phyloP scores from a whole-genome alignment of 2,888 invertebrate genomes.

The Megamerina dolium region DNA sequence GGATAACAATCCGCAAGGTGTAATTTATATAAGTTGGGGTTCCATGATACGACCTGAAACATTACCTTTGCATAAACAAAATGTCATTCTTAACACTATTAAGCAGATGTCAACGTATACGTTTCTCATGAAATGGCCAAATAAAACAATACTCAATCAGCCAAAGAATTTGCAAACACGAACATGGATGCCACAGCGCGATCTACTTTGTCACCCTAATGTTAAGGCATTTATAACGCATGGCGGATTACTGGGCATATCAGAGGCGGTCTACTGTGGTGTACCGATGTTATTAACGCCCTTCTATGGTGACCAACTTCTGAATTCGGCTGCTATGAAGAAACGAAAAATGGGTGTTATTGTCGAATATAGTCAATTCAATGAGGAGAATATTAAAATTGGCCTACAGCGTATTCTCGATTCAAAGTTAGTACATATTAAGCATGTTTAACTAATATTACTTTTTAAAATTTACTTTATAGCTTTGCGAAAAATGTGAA shows the following conservation, averaged over 20 bases:
- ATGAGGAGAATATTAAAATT: constrained; percentile 48
- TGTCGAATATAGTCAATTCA: constrained; percentile 50
- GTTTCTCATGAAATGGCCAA: constrained; percentile 65
- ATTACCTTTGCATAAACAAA: constrained; percentile 53
- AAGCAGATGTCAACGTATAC: constrained; percentile 50
- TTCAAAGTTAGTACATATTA: constrained; percentile 18
- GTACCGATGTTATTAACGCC: constrained; percentile 61
- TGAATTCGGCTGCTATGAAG: constrained; percentile 53
- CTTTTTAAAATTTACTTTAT: not conserved
- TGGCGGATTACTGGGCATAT: constrained; percentile 62
- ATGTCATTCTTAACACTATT: constrained; percentile 55
- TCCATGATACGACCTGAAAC: constrained; percentile 59
- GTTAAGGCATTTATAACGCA: constrained; percentile 63
- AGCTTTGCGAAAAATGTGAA: constrained; percentile 43
- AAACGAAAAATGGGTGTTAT: constrained; percentile 53
- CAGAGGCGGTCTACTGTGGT: constrained; percentile 59
- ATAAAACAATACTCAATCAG: constrained; percentile 52
- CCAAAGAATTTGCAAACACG: constrained; percentile 57
- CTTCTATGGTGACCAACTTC: constrained; percentile 60
- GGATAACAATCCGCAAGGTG: constrained; percentile 54
- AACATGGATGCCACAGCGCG: constrained; percentile 66
- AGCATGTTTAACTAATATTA: not conserved
- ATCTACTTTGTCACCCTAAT: constrained; percentile 64
- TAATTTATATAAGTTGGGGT: constrained; percentile 65
- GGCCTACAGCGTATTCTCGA: constrained; percentile 44